Conservation (phyloP, 2,888 invertebrate species). For the Mesoligia furuncula region DNA sequence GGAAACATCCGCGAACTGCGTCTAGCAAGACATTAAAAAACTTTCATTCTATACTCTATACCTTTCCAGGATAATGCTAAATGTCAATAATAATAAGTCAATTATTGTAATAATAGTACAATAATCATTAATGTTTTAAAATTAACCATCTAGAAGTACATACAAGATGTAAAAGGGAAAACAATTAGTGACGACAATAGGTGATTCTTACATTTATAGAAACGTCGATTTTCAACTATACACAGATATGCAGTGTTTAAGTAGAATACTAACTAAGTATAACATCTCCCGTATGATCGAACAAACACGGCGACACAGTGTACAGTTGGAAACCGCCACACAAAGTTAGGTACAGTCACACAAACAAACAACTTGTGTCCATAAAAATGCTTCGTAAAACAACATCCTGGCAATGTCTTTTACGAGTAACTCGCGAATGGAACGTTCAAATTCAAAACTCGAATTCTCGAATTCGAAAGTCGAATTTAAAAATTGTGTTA, state of each 20-base stretch:
- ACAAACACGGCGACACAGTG: conserved; percentile 57
- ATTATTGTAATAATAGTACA: conserved; percentile 87
- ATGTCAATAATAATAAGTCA: conserved; percentile 85
- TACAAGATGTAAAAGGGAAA: conserved; percentile 84
- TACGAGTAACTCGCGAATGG: conserved; percentile 72
- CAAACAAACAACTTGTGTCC: conserved; percentile 83
- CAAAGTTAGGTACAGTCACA: conserved; percentile 81
- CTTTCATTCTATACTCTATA: conserved; percentile 78
- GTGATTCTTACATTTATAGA: conserved; percentile 85
- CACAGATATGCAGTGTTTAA: conserved; percentile 55
- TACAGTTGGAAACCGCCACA: conserved; percentile 70
- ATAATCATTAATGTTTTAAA: conserved; percentile 85
- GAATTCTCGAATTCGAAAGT: conserved; percentile 69
- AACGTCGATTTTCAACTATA: conserved; percentile 63
- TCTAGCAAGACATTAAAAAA: conserved; percentile 75
- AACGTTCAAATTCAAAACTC: conserved; percentile 70
- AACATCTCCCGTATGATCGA: conserved; percentile 62
- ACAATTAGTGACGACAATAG: conserved; percentile 86
- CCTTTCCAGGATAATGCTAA: conserved; percentile 86
- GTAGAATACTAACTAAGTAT: conserved; percentile 60
- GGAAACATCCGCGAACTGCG: conserved; percentile 70
- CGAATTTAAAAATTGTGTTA: conserved; percentile 62
- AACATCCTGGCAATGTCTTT: conserved; percentile 85
- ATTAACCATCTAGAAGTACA: conserved; percentile 87
- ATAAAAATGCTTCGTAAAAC: conserved; percentile 80